Evolutionary conservation across 2,888 invertebrate species (phyloP).

Genomic region (Heteropelma amictum): DNA sequence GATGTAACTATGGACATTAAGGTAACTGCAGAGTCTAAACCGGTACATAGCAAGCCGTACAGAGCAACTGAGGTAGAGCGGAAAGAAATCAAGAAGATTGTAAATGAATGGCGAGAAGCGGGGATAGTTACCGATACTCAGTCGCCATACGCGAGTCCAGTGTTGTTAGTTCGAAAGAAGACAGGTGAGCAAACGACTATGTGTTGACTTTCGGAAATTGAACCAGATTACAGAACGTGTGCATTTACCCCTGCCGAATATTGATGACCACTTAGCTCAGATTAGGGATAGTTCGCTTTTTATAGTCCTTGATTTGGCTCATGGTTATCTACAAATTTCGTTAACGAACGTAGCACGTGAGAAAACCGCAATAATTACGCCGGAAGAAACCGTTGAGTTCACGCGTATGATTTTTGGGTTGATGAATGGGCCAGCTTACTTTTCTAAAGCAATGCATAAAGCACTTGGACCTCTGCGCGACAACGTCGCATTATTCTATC

Average conservation of each 20-base stretch:
- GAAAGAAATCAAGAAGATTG: not conserved
- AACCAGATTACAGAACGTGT: not conserved
- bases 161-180: not conserved
- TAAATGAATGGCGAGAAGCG: conserved; percentile 20
- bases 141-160: conserved; percentile 8
- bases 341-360: not conserved
- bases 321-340: too few species aligned
- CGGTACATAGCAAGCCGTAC: conserved; percentile 9
- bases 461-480: conserved; percentile 19
- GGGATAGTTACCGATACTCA: conserved; percentile 25
- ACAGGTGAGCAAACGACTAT: not conserved
- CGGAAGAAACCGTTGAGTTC: not conserved
- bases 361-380: not conserved
- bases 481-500: too few species aligned
- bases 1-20: conserved; percentile 17
- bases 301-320: too few species aligned
- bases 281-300: too few species aligned
- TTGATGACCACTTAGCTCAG: not conserved
- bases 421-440: not conserved
- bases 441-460: not conserved
- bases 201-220: not conserved
- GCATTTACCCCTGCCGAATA: not conserved
- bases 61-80: not conserved
- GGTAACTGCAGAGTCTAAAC: not conserved
- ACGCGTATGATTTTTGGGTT: not conserved